phyloP scores from a whole-genome alignment of 2,113 vertebrate species.

The Proterorhinus semilunaris region DNA sequence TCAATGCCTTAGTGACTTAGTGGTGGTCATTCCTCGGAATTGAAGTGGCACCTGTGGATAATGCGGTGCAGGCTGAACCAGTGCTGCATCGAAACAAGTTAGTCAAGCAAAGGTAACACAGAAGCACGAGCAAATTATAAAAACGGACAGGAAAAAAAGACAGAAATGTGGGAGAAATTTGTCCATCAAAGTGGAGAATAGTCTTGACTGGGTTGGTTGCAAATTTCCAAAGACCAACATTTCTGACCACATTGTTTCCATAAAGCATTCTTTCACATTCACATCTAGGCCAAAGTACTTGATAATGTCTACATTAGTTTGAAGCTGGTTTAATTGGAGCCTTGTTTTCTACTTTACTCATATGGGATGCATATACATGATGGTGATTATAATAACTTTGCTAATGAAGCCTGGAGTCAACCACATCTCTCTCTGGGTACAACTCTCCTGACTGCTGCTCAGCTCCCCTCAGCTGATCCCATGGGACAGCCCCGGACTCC shows the following conservation, averaged over 20 bases:
- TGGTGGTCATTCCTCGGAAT: background rate
- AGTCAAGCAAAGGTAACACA: background rate
- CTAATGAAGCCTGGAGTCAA: background rate
- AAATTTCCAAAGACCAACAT: too few relatives aligned
- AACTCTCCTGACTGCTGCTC: conserved; percentile 16
- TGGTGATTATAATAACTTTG: too few relatives aligned
- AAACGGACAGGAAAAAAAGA: background rate
- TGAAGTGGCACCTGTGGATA: background rate
- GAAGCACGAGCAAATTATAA: background rate
- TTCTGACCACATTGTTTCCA: too few relatives aligned
- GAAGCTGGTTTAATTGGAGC: too few relatives aligned
- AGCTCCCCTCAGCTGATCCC: conserved; percentile 51
- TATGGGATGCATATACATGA: too few relatives aligned
- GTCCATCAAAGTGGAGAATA: too few relatives aligned
- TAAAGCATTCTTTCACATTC: too few relatives aligned
- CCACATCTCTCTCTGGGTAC: background rate
- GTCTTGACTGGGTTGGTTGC: too few relatives aligned
- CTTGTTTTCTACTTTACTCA: too few relatives aligned
- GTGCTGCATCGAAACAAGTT: background rate
- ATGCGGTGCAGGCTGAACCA: background rate
- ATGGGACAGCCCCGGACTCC: conserved; percentile 50
- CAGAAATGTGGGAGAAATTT: background rate
- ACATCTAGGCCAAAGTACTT: too few relatives aligned
- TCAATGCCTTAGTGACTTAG: background rate
- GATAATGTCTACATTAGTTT: too few relatives aligned